Base-by-base conservation (phyloP, 2,797 vertebrate species). In the Xenopus petersii region DNA sequence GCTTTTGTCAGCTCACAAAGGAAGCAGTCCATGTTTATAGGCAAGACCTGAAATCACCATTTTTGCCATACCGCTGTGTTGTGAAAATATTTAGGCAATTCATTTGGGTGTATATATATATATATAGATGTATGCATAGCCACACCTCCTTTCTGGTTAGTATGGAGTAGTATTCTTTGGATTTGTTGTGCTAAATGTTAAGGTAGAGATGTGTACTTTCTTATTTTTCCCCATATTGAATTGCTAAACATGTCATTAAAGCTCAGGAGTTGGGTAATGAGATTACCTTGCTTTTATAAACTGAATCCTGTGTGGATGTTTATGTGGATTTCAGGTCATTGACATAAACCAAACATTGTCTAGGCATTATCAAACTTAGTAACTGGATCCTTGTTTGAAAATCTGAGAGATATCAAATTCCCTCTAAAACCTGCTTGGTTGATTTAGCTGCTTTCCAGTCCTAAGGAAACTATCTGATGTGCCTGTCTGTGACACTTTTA, bases 291-390 rank as follows among this genome's bases (percentile, higher is more conserved):
- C 77, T 70, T 79, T 84, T 85, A 83, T 78, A 77, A 81, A 81
- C 82, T 81, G 83, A 89, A 87, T 85, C 86, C 81, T 81, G 84
- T 82, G 67, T 86, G 87, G 85, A 84, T 61, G 64, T 60, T 67
- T 74, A 55, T 48, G 56, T 75, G 81, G 83, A 80, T 83, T 84
- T 88, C 84, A 84, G 85, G 83, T 47, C 84, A 12, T 81, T 87
- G 84, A 80, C 83, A 84, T 83, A 86, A 88, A 86, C 85, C 64
- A 17, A 70, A 84, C 83, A 93, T 91, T 93, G 90, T 89, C 86
- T 80, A 81, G n/a, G 81, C 87, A 91, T 93, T 94, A 91, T 93
- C 92, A 86, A 81, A 36, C 64, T 75, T 82, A 80, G 91, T 90
- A 93, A 93, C 88, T 86, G 81, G 88, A 87, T 87, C 87, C 85